These are phyloP conservation scores for Cuculus canorus DNA, from an alignment of 2,797 vertebrate species.

Conservation along the genomic window DNA sequence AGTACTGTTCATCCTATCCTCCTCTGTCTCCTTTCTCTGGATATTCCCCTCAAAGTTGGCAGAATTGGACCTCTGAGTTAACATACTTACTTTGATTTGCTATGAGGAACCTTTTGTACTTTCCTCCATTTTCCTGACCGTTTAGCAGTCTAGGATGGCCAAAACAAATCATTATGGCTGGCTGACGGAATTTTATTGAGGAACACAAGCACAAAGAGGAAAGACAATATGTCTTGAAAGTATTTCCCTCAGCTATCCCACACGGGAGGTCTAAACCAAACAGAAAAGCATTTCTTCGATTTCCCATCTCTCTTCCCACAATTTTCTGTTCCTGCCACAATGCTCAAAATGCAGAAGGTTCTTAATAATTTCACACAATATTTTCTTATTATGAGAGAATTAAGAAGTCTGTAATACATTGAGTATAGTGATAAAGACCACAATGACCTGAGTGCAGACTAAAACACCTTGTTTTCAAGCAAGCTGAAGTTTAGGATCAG, in stretches of 20 bases:
- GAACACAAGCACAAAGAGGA: not conserved
- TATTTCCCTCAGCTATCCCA: not conserved
- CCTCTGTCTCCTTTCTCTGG: not conserved
- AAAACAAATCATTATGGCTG: not conserved
- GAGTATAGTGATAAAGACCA: not conserved
- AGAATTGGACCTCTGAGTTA: not conserved
- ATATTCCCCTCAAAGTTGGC: not conserved
- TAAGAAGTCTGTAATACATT: not conserved
- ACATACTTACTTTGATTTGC: not conserved
- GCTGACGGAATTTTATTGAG: not conserved
- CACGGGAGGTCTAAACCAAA: not conserved
- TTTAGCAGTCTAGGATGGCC: not conserved
- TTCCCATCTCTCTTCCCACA: not conserved
- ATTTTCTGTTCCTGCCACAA: not conserved
- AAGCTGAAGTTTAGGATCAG: not conserved
- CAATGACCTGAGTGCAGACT: not conserved
- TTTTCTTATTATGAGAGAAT: not conserved
- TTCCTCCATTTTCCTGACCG: not conserved
- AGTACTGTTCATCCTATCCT: not conserved
- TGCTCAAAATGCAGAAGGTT: not conserved
- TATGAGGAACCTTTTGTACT: not conserved
- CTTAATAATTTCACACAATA: not conserved
- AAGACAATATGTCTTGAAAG: not conserved
- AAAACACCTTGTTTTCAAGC: slow-evolving; percentile 30
- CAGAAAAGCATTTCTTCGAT: not conserved